Base-by-base conservation (phyloP, 2,113 vertebrate genomes). In the Perccottus glenii region DNA sequence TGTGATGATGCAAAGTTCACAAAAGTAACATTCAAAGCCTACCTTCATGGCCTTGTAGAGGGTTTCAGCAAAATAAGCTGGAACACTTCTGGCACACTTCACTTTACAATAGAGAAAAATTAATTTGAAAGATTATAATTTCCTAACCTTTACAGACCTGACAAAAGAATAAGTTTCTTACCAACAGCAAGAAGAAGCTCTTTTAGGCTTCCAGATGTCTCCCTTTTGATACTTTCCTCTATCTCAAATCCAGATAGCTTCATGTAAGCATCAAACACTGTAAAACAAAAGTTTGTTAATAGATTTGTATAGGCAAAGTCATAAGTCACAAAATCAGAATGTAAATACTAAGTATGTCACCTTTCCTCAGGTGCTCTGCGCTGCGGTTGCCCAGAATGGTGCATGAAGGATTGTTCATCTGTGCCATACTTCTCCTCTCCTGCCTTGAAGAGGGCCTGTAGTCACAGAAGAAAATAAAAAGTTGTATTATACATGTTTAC, bases 241-340 rank as follows among this genome's bases (percentile, higher is more conserved):
- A 99, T 95, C 77, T 99, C 94, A 67, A 88, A 98, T 59, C 97
- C 97, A 0, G 95, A 91, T 80, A 98, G 87, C 35, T 96, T 97
- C 94, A 95, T 98, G 90, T 99, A 99, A 10, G 94, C 94, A 15
- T 94, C 93, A 83, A 99, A 98, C 50, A 98, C 98, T 99, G 90
- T 42, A 81, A 83, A 57, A 64, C 47, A 51, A 11, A 45, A 4
- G 33, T 11, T 3, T 49, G 27, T 9, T 45, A 1, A 5, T 4
- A 1, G 11, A 9, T 55, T 11, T 14, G 7, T 32, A 33, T 1
- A 48, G 32, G 33, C 11, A 2, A 43, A 43, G 7, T 43, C 6
- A 8, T 43, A 43, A 36, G 43, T 49, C 49, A 64, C 47, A 38
- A 7, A 55, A 52, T 72, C 93, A 58, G 67, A 98, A 27, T 14